phyloP scores from a whole-genome alignment of 2,113 vertebrate species.

The Eptesicus fuscus region DNA sequence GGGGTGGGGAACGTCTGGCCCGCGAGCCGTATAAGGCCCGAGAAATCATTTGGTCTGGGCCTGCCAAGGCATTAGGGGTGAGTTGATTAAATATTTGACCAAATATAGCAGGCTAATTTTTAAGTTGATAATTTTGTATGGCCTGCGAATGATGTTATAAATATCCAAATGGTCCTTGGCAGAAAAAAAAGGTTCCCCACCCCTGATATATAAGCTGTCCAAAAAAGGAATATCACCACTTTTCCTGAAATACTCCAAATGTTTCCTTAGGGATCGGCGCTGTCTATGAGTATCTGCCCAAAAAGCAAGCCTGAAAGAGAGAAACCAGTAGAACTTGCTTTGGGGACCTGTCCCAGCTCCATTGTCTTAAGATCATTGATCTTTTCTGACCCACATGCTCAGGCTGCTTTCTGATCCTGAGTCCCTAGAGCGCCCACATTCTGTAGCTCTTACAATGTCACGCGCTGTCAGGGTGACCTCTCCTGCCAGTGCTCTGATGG shows the following conservation, averaged over 20 bases:
- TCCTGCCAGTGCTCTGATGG: background rate
- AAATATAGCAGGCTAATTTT: no score
- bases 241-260: background rate
- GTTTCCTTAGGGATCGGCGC: background rate
- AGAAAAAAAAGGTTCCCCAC: no score
- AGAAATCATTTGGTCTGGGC: no score
- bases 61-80: no score
- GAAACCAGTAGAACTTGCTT: background rate
- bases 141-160: no score
- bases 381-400: background rate
- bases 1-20: no score
- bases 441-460: background rate
- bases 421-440: background rate
- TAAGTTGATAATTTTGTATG: no score
- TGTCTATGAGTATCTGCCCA: background rate
- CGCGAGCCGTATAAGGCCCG: no score
- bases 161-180: no score
- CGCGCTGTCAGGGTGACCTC: background rate
- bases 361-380: background rate
- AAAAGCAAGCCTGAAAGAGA: background rate
- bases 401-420: background rate
- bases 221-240: background rate
- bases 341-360: background rate
- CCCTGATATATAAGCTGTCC: no score
- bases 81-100: no score